Conservation (phyloP, 2,113 vertebrate species). For the Lucifuga dentata region DNA sequence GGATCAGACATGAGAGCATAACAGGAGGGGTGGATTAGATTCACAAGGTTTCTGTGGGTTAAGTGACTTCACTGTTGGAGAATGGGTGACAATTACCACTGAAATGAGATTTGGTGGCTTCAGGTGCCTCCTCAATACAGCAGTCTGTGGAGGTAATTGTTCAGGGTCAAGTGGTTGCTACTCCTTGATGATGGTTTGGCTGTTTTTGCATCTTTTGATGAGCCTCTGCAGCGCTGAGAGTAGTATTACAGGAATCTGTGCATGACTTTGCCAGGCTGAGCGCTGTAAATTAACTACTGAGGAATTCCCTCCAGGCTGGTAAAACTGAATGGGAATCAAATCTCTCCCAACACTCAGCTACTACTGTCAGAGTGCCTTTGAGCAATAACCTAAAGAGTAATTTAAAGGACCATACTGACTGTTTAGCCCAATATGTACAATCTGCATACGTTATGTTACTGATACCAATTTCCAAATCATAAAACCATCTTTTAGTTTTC, state of each 20-base stretch:
- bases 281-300: neutral
- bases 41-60: conserved; percentile 58
- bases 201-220: conserved; percentile 26
- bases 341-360: too few relatives aligned
- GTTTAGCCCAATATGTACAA: too few relatives aligned
- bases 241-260: neutral
- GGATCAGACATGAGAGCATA: conserved; percentile 52
- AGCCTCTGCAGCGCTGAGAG: neutral
- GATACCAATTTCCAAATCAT: too few relatives aligned
- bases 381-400: too few relatives aligned
- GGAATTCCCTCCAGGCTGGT: neutral
- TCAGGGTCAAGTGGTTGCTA: conserved; percentile 52
- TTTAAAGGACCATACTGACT: too few relatives aligned
- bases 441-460: too few relatives aligned
- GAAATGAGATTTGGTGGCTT: conserved; percentile 69
- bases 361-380: too few relatives aligned
- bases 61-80: conserved; percentile 65
- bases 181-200: conserved; percentile 14
- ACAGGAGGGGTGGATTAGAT: conserved; percentile 20
- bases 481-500: too few relatives aligned
- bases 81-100: conserved; percentile 67
- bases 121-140: conserved; percentile 57
- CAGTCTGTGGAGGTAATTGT: conserved; percentile 50
- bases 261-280: neutral
- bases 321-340: neutral